Evolutionary conservation across 2,797 vertebrate species (phyloP).

Genomic region (Sebastes oblongus): DNA sequence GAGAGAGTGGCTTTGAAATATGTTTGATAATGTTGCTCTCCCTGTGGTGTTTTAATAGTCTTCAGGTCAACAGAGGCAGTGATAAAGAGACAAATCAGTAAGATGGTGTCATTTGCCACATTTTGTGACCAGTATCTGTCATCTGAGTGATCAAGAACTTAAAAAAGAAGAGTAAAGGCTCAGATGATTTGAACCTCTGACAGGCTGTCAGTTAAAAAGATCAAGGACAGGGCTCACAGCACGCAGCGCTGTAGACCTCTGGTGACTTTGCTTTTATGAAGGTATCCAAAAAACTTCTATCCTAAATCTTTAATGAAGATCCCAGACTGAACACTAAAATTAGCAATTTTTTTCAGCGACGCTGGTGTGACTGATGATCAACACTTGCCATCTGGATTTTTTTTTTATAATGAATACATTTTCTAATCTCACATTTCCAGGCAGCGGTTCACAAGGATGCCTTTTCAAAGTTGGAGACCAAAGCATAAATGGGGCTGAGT

Average conservation of each 20-base stretch:
- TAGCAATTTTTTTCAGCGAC: conserved; percentile 5
- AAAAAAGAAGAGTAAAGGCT: neutral
- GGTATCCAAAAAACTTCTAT: conserved; percentile 6
- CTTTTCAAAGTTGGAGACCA: conserved; percentile 11
- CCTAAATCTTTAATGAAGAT: conserved; percentile 52
- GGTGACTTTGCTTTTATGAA: conserved; percentile 32
- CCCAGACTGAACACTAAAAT: conserved; percentile 39
- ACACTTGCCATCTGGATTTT: conserved; percentile 38
- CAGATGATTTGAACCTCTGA: conserved; percentile 18
- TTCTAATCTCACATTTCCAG: conserved; percentile 22
- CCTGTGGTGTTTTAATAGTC: conserved; percentile 24
- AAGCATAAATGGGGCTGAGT: conserved; percentile 5
- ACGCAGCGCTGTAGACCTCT: conserved; percentile 4
- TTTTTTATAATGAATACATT: conserved; percentile 3
- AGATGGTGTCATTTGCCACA: neutral
- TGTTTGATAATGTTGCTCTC: conserved; percentile 25
- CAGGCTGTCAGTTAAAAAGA: conserved; percentile 31
- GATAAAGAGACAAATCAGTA: conserved; percentile 27
- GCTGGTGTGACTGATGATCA: conserved; percentile 42
- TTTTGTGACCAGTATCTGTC: neutral
- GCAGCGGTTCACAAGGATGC: neutral
- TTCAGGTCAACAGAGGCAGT: conserved; percentile 19
- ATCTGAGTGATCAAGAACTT: conserved; percentile 5
- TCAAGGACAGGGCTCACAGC: conserved; percentile 13
- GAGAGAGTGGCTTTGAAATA: conserved; percentile 8